These are phyloP conservation scores for Caerostris extrusa DNA, from an alignment of 1,140 invertebrate genomes.

Conservation along the genomic window DNA sequence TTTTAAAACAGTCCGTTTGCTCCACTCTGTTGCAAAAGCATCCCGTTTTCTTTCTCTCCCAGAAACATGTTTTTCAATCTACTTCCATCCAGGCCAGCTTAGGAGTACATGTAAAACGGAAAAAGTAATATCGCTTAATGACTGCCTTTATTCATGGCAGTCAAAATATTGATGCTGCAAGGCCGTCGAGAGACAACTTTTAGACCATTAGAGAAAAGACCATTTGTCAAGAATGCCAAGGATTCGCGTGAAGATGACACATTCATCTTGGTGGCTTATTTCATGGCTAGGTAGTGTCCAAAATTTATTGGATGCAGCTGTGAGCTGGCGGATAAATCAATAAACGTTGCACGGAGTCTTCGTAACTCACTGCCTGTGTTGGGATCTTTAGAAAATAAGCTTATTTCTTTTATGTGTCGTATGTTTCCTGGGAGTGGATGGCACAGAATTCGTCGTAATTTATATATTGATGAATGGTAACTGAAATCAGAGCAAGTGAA, in stretches of 20 bases:
- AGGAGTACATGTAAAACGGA: slow-evolving; percentile 47
- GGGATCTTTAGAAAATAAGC: no score
- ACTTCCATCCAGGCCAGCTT: slow-evolving; percentile 27
- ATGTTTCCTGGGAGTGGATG: no score
- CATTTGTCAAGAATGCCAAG: background rate
- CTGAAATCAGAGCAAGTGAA: no score
- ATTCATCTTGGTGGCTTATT: slow-evolving; percentile 19
- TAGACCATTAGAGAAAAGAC: slow-evolving; percentile 3
- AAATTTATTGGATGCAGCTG: slow-evolving; percentile 10
- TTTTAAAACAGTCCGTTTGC: no score
- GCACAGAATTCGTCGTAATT: no score
- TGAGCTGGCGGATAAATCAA: no score
- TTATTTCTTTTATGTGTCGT: no score
- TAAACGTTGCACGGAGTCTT: no score
- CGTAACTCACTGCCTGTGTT: no score
- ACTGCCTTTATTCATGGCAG: background rate
- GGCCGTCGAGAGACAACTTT: background rate
- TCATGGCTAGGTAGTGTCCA: slow-evolving; percentile 9
- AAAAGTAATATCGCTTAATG: slow-evolving; percentile 27
- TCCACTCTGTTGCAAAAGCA: no score
- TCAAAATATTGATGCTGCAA: slow-evolving; percentile 44
- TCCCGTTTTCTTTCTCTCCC: background rate
- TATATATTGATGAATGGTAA: no score
- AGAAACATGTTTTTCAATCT: slow-evolving; percentile 12
- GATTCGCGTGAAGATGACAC: slow-evolving; percentile 21